A percentile compares a stretch with the other conserved stretches of the same genome.
These are phyloP conservation scores for Cryptus viduatorius DNA, from an alignment of 2,888 invertebrate species.

Conservation along the genomic window DNA sequence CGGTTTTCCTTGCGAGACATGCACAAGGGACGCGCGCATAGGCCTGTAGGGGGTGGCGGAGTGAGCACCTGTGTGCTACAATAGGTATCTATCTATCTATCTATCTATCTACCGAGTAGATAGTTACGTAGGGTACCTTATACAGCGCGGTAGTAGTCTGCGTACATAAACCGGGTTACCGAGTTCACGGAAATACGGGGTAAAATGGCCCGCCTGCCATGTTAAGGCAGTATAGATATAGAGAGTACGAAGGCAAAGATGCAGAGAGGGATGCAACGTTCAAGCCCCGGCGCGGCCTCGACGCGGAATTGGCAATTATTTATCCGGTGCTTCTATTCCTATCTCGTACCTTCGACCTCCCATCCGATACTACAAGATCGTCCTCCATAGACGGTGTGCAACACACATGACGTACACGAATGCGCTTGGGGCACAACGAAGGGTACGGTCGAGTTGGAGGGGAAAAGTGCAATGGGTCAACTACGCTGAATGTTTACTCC, in stretches of 20 bases:
- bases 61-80: not conserved
- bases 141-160: not conserved
- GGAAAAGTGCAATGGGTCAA: constrained; percentile 33
- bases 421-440: not conserved
- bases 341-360: not conserved
- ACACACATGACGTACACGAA: not conserved
- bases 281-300: constrained; percentile 54
- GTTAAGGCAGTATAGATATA: constrained; percentile 34
- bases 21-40: not conserved
- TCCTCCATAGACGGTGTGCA: not conserved
- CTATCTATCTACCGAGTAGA: not conserved
- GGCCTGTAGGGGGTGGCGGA: not conserved
- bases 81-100: not conserved
- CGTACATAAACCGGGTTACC: constrained; percentile 54
- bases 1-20: constrained; percentile 16
- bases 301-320: constrained; percentile 78
- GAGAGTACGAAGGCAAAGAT: constrained; percentile 11
- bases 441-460: not conserved
- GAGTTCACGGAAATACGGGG: constrained; percentile 65
- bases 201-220: constrained; percentile 74
- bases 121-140: not conserved
- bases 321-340: constrained; percentile 71
- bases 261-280: constrained; percentile 5
- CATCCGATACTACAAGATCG: not conserved
- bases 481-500: not conserved